A percentile compares a stretch with the other conserved stretches of the same genome.
phyloP scores from a whole-genome alignment of 2,113 vertebrate genomes.

The Rhabdomys dilectus region DNA sequence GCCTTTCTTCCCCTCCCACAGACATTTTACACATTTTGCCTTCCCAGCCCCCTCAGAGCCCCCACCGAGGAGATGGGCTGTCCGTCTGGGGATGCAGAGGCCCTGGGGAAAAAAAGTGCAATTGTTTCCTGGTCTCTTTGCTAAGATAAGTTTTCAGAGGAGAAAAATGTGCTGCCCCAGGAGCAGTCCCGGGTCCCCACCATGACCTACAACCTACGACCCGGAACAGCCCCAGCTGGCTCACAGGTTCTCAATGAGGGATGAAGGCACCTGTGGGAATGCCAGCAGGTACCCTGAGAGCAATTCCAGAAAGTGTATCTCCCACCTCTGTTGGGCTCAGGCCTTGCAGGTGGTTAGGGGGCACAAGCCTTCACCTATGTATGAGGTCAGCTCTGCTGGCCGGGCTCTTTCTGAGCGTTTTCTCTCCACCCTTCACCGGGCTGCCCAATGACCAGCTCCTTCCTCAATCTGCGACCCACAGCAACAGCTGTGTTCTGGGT shows the following conservation, averaged over 20 bases:
- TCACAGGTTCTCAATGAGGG: slow-evolving; percentile 20
- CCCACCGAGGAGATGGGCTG: slow-evolving; percentile 83
- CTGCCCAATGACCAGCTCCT: neutral
- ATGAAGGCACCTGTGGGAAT: neutral
- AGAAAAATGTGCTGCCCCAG: slow-evolving; percentile 80
- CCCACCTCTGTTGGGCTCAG: neutral
- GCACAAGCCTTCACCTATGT: neutral
- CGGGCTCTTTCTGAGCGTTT: neutral
- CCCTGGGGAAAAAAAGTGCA: slow-evolving; percentile 77
- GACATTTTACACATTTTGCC: slow-evolving; percentile 90
- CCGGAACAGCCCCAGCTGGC: neutral
- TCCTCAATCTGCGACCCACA: neutral
- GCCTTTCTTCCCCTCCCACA: slow-evolving; percentile 91
- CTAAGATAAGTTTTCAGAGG: slow-evolving; percentile 68
- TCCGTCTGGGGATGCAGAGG: slow-evolving; percentile 80
- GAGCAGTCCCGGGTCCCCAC: neutral
- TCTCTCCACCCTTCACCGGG: neutral
- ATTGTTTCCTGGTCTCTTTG: slow-evolving; percentile 72
- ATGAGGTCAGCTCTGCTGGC: neutral
- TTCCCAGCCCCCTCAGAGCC: slow-evolving; percentile 86
- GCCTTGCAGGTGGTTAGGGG: neutral
- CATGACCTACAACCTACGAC: slow-evolving; percentile 38
- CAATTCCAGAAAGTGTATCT: neutral
- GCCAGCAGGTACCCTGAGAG: neutral
- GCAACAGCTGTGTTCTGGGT: fast-evolving